phyloP scores from a whole-genome alignment of 30 jellyfish, hydroid and myxozoan species.

The Nemopilema nomurai region DNA sequence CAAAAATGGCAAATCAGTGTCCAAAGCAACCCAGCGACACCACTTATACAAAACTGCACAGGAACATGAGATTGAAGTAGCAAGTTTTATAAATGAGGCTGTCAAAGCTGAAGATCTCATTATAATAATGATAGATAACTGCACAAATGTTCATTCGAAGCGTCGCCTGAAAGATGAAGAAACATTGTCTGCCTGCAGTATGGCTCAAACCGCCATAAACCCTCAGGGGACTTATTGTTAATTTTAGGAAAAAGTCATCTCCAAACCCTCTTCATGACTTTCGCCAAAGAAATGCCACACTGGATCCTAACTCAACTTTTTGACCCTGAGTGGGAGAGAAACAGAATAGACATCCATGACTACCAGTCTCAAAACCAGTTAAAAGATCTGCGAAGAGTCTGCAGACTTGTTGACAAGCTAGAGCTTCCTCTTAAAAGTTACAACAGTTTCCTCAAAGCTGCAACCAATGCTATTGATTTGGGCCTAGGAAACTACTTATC shows the following conservation, averaged over 20 bases:
- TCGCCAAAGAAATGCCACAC: constrained; percentile 18
- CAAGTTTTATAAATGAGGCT: constrained; percentile 15
- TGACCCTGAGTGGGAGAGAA: constrained; percentile 34
- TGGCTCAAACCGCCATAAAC: constrained; percentile 8
- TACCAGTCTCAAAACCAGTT: not conserved
- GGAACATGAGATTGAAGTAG: not conserved
- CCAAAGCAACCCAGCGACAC: constrained; percentile 15
- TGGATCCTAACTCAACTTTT: constrained; percentile 17
- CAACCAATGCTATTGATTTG: constrained; percentile 17
- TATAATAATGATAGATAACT: constrained; percentile 8
- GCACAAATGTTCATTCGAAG: constrained; percentile 12
- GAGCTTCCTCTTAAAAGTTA: constrained; percentile 33
- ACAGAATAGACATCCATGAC: constrained; percentile 24
- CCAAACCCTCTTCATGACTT: not conserved
- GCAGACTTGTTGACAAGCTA: constrained; percentile 23
- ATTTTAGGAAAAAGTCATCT: not conserved
- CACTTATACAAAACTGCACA: constrained; percentile 19
- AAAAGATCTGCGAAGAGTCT: constrained; percentile 16
- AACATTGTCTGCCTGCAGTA: constrained; percentile 18
- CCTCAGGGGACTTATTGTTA: constrained; percentile 10
- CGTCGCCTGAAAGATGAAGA: constrained; percentile 16
- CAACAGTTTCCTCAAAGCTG: constrained; percentile 14
- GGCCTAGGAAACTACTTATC: constrained; percentile 15
- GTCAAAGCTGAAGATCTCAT: not conserved
- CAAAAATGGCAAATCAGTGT: constrained; percentile 11